Percentiles rank a stretch among this genome's conserved stretches.
Conservation (phyloP, 2,113 vertebrate species). For the Ginglymostoma cirratum region DNA sequence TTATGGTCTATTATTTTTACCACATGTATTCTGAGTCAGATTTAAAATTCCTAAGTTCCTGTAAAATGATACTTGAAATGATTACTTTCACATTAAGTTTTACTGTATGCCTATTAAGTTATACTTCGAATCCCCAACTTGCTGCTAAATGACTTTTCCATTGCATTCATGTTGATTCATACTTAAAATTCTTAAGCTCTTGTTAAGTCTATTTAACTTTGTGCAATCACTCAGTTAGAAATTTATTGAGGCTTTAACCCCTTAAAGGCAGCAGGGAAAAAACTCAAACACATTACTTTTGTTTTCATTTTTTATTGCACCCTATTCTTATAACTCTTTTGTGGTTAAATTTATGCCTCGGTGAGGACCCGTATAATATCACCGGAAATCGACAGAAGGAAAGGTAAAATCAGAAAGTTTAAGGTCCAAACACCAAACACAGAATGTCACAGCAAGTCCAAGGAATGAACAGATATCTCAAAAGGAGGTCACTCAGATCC, state of each 20-base stretch:
- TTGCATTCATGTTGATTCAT: too few relatives aligned
- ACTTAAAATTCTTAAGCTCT: too few relatives aligned
- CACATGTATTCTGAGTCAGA: too few relatives aligned
- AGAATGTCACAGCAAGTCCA: background rate
- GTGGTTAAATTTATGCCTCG: background rate
- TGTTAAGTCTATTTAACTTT: background rate
- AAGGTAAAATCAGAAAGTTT: background rate
- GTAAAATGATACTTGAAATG: too few relatives aligned
- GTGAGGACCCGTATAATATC: background rate
- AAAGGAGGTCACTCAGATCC: background rate
- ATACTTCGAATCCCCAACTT: too few relatives aligned
- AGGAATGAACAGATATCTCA: too few relatives aligned
- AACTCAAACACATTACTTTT: background rate
- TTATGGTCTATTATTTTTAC: too few relatives aligned
- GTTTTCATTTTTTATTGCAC: background rate
- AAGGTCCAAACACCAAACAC: background rate
- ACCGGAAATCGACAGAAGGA: background rate
- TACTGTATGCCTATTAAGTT: background rate
- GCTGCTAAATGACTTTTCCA: background rate
- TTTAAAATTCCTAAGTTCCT: too few relatives aligned
- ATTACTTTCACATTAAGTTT: background rate
- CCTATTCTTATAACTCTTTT: background rate
- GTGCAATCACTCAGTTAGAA: background rate
- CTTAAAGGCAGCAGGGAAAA: background rate
- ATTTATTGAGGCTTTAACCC: background rate